Percentiles rank a stretch among this genome's conserved stretches.
These are phyloP conservation scores for Lepidurus packardi DNA, from an alignment of 1,140 invertebrate genomes.

Conservation along the genomic window DNA sequence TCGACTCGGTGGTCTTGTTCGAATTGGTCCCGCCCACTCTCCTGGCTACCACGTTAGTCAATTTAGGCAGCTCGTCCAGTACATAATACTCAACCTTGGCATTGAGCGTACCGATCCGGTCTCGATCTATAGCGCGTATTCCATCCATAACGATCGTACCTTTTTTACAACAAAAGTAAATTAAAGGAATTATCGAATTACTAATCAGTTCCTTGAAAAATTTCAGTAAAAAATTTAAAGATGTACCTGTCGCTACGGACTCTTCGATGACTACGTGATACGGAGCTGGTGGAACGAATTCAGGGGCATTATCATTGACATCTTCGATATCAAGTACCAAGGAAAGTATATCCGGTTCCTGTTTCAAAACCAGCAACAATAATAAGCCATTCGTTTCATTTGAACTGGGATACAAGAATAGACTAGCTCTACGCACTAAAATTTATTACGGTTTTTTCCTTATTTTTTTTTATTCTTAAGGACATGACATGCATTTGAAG, in stretches of 20 bases:
- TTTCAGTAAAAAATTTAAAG: not conserved
- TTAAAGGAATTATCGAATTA: too few species aligned
- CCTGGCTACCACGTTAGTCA: not conserved
- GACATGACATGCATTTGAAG: too few species aligned
- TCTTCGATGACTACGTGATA: slow-evolving; percentile 73
- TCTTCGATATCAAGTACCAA: slow-evolving; percentile 55
- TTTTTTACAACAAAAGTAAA: not conserved
- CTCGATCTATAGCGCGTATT: not conserved
- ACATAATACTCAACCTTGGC: not conserved
- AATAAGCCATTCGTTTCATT: not conserved
- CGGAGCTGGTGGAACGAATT: slow-evolving; percentile 62
- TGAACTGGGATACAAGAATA: not conserved
- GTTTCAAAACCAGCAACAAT: not conserved
- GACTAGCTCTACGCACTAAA: too few species aligned
- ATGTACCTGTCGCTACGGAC: slow-evolving; percentile 64
- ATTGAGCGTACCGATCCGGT: not conserved
- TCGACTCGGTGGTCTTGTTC: not conserved
- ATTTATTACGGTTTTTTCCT: too few species aligned
- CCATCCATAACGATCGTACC: not conserved
- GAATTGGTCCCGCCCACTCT: not conserved
- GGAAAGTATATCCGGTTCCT: slow-evolving; percentile 18
- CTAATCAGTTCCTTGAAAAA: too few species aligned
- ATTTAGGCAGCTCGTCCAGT: not conserved
- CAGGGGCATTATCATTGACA: slow-evolving; percentile 75
- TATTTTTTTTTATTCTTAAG: too few species aligned